Percentiles rank a stretch among this genome's conserved stretches.
phyloP scores from a whole-genome alignment of 2,888 invertebrate genomes.

The Melinaea marsaeus region DNA sequence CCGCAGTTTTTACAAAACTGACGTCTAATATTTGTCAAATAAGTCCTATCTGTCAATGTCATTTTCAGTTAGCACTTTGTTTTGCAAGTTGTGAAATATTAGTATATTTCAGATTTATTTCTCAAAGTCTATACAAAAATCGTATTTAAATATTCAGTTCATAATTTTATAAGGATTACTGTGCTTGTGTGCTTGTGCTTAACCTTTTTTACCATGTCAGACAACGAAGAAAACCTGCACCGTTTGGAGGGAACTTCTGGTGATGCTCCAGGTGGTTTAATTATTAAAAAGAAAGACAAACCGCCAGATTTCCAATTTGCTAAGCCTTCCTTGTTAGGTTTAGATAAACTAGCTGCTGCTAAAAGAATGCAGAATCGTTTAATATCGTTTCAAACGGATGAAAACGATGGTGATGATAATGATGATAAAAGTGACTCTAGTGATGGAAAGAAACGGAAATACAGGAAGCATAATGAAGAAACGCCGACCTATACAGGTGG shows the following conservation, averaged over 20 bases:
- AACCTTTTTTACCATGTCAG: slow-evolving; percentile 47
- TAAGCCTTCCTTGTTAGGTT: slow-evolving; percentile 85
- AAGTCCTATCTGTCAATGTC: neutral
- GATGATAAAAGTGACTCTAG: slow-evolving; percentile 41
- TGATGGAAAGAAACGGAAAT: slow-evolving; percentile 77
- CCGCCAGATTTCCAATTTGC: slow-evolving; percentile 86
- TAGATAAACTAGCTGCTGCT: slow-evolving; percentile 90
- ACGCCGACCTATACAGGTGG: slow-evolving; percentile 97
- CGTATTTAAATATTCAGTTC: neutral
- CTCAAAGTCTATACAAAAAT: slow-evolving; percentile 2
- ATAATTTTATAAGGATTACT: neutral
- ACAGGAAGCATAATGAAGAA: slow-evolving; percentile 88
- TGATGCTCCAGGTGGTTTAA: slow-evolving; percentile 83
- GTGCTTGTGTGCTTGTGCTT: too few species aligned
- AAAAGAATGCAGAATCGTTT: slow-evolving; percentile 82
- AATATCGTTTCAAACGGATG: slow-evolving; percentile 80
- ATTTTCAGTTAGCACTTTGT: neutral
- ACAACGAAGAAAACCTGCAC: slow-evolving; percentile 80
- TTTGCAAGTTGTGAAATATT: slow-evolving; percentile 10
- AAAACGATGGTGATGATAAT: slow-evolving; percentile 48
- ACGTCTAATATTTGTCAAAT: too few species aligned
- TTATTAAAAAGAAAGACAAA: slow-evolving; percentile 81
- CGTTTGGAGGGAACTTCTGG: slow-evolving; percentile 83
- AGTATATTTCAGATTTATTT: neutral
- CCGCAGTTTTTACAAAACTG: too few species aligned